Evolutionary conservation across 2,797 vertebrate genomes (phyloP).

Genomic region (Fundulus diaphanus): DNA sequence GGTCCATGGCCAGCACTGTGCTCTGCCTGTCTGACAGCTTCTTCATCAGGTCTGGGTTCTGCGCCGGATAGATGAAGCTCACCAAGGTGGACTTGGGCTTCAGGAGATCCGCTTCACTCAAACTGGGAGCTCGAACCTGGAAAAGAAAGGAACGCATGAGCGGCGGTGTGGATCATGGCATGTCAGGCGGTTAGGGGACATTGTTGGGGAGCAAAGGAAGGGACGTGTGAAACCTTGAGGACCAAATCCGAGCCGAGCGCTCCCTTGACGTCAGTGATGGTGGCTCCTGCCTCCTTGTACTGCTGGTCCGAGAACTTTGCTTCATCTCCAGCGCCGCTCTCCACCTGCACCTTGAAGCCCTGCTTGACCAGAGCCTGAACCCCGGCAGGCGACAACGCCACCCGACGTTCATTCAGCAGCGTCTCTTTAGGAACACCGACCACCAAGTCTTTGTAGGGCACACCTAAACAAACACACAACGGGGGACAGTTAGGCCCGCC

Average conservation of each 20-base stretch:
- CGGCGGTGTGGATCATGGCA: neutral
- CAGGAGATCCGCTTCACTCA: slow-evolving; percentile 77
- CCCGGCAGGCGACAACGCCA: slow-evolving; percentile 75
- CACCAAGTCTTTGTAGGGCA: slow-evolving; percentile 76
- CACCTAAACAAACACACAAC: slow-evolving; percentile 59
- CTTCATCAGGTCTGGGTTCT: slow-evolving; percentile 81
- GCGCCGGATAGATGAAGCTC: slow-evolving; percentile 83
- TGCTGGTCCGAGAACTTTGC: slow-evolving; percentile 82
- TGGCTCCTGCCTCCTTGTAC: slow-evolving; percentile 71
- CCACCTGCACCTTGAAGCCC: slow-evolving; percentile 80
- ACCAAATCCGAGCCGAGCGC: slow-evolving; percentile 78
- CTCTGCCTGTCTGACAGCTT: slow-evolving; percentile 76
- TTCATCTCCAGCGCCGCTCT: slow-evolving; percentile 79
- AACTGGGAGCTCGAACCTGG: slow-evolving; percentile 82
- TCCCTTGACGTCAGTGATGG: slow-evolving; percentile 73
- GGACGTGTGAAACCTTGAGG: slow-evolving; percentile 72
- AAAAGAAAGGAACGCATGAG: neutral
- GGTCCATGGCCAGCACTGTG: slow-evolving; percentile 82
- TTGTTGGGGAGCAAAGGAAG: neutral
- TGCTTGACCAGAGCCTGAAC: slow-evolving; percentile 81
- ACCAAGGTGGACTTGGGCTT: slow-evolving; percentile 78
- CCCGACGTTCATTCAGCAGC: slow-evolving; percentile 74
- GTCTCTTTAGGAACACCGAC: slow-evolving; percentile 82
- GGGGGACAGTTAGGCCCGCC: neutral
- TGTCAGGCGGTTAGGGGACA: neutral